Conservation (phyloP, 2,888 invertebrate genomes). For the Criorhina ranunculi region DNA sequence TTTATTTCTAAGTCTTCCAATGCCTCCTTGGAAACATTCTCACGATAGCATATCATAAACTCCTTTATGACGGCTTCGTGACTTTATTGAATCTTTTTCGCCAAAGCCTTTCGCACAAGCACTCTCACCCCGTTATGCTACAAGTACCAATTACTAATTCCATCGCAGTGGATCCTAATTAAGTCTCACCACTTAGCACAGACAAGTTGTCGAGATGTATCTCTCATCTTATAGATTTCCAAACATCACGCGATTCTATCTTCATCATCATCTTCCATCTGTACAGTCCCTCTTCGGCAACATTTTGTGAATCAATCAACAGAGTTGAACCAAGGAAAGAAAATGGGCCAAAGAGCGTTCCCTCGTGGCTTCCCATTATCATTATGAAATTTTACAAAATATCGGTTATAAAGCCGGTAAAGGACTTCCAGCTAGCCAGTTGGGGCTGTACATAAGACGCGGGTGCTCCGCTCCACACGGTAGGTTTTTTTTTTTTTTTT, state of each 20-base stretch:
- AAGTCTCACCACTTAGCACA: background rate
- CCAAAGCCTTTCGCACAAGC: background rate
- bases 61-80: background rate
- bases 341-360: conserved; percentile 13
- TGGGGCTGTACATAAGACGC: conserved; percentile 5
- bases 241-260: conserved; percentile 22
- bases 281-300: background rate
- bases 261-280: conserved; percentile 2
- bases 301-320: background rate
- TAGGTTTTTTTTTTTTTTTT: too few species aligned
- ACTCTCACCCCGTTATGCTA: background rate
- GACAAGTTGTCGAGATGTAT: background rate
- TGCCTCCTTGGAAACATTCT: too few species aligned
- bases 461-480: background rate
- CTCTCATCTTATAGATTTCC: background rate
- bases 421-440: background rate
- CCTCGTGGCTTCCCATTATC: background rate
- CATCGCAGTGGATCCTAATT: background rate
- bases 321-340: background rate
- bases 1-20: background rate
- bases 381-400: conserved; percentile 16
- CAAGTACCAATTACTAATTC: conserved; percentile 1
- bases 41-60: background rate
- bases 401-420: conserved; percentile 11
- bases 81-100: background rate